Evolutionary conservation across 2,113 vertebrate genomes (phyloP).

Genomic region (Arenaria interpres): DNA sequence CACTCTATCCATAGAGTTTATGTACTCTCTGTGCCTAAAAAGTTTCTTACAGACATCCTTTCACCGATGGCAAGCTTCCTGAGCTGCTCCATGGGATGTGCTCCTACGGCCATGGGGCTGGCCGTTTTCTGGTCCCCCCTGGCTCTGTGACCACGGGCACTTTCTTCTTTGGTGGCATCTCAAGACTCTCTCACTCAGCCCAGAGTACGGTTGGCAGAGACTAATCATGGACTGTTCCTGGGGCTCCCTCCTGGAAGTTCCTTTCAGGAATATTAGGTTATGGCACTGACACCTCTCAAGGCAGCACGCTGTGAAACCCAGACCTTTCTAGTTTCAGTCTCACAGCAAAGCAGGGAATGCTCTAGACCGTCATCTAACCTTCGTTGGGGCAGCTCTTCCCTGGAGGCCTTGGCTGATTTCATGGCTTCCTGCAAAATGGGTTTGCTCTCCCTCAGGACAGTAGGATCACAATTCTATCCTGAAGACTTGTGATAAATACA

Average conservation of each 20-base stretch:
- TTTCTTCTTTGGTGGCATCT: neutral
- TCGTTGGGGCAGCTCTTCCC: no score
- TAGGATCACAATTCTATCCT: neutral
- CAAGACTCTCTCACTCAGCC: neutral
- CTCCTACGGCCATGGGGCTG: rapidly evolving
- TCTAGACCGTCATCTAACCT: neutral
- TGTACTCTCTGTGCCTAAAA: neutral
- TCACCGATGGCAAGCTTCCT: neutral
- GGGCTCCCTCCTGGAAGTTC: neutral
- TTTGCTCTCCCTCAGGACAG: neutral
- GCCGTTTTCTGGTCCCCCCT: rapidly evolving
- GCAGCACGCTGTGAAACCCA: neutral
- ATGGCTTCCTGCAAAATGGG: neutral
- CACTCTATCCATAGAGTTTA: neutral
- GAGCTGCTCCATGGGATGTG: rapidly evolving
- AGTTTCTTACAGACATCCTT: neutral
- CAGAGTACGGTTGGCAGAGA: neutral
- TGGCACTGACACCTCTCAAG: rapidly evolving
- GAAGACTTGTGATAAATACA: neutral
- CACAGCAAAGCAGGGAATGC: neutral
- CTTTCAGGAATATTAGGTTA: neutral
- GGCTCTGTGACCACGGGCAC: rapidly evolving
- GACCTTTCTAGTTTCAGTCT: neutral
- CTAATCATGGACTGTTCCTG: rapidly evolving
- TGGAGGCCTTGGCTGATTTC: neutral